phyloP scores from a whole-genome alignment of 23 tunicate genomes.

The Trididemnum clinides region DNA sequence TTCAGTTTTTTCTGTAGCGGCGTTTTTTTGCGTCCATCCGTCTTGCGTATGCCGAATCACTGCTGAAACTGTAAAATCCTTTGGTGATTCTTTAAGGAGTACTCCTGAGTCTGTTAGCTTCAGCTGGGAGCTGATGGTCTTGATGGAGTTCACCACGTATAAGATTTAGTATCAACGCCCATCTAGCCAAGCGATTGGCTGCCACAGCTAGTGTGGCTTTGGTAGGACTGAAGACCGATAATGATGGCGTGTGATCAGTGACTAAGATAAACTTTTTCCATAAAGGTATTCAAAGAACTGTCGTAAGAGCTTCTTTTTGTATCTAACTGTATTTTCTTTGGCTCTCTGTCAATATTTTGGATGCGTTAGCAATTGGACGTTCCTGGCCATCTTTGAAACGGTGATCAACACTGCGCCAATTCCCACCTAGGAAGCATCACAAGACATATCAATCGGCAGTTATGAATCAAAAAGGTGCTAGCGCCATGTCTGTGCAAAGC shows the following conservation, averaged over 20 bases:
- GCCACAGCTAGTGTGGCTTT: no score
- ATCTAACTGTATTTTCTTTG: constrained; percentile 44
- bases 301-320: constrained; percentile 40
- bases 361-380: constrained; percentile 33
- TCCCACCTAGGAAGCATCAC: no score
- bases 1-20: background rate
- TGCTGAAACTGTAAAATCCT: constrained; percentile 8
- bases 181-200: background rate
- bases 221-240: background rate
- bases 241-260: constrained; percentile 34
- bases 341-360: constrained; percentile 8
- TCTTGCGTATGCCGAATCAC: constrained; percentile 25
- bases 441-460: no score
- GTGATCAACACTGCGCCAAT: no score
- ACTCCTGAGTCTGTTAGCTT: constrained; percentile 23
- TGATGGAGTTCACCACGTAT: constrained; percentile 20
- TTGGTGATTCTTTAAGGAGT: constrained; percentile 12
- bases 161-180: background rate
- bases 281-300: constrained; percentile 28
- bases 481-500: no score
- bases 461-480: no score
- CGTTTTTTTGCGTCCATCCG: constrained; percentile 37
- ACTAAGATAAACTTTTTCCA: constrained; percentile 41
- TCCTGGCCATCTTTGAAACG: constrained; percentile 32
- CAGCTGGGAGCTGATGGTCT: constrained; percentile 16